Base-by-base conservation (phyloP, 2,888 invertebrate species). In the Aphidius colemani region DNA sequence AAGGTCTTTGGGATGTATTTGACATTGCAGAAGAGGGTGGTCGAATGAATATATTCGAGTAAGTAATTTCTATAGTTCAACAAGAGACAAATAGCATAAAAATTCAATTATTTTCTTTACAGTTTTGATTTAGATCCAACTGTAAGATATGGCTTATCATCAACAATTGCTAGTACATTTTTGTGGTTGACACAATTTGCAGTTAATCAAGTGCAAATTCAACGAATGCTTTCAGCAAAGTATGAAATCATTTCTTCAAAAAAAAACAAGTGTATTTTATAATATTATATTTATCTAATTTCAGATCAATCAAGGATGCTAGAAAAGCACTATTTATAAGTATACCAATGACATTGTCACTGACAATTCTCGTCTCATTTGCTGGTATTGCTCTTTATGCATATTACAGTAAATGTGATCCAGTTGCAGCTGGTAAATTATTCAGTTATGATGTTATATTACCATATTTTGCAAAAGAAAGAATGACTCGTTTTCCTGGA, bases 181-280 rank as follows among this genome's bases (percentile, higher is more conserved):
- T 91, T 92, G 0, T 93, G 89, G 75, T 78, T 93, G 43, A 89
- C 93, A 0, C 74, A 94, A 4, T 94, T 94, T 79, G 95, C 90
- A 3, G 93, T 94, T 0, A 95, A 94, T 78, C 95, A 95, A 78
- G 91, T 94, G 0, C 95, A 92, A 78, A 88, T 92, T 0, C 92
- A 92, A 81, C 85, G 92, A 50, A 84, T 92, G 39, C 79, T 90
- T 64, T 89, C 92, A 6, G 89, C 91, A 11, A 89, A 88, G 78
- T 89, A 88, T 71, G 78, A 72, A 11, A 57, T 7, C 41, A 13
- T 30, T 3, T 8, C 48, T 11, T 4, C 51, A 45, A 40, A 30
- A n/a, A 9, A 18, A 46, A n/a, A n/a, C n/a, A 46, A 30, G 9
- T 13, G 9, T 30, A 1, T 3, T 7, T 11, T 45, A 9, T 10